phyloP scores from a whole-genome alignment of 2,797 vertebrate genomes.

The Lepilemur septentrionalis region DNA sequence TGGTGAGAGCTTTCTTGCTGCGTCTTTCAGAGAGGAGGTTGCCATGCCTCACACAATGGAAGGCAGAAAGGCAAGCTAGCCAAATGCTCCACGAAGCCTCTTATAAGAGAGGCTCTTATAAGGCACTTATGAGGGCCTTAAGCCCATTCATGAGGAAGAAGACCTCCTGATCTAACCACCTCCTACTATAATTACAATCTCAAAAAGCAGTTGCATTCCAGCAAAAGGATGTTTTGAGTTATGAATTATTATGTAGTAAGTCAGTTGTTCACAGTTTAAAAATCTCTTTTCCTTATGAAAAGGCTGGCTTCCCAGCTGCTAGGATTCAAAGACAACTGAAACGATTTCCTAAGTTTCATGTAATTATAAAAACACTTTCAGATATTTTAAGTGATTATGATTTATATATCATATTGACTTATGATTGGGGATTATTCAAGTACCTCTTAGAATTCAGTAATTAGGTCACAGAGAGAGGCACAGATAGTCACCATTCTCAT shows the following conservation, averaged over 20 bases:
- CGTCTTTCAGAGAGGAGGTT: not conserved
- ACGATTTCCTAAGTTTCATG: not conserved
- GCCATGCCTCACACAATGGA: not conserved
- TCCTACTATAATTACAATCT: not conserved
- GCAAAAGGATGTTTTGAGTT: constrained; percentile 18
- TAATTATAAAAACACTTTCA: not conserved
- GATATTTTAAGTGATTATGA: not conserved
- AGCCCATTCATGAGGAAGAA: not conserved
- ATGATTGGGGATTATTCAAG: not conserved
- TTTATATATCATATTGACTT: not conserved
- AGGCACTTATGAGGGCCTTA: not conserved
- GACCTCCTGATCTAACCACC: not conserved
- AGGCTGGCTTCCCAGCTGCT: not conserved
- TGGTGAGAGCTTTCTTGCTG: not conserved
- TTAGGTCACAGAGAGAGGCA: not conserved
- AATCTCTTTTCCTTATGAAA: not conserved
- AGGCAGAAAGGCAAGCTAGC: not conserved
- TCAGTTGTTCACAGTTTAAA: not conserved
- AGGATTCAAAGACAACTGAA: not conserved
- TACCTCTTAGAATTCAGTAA: not conserved
- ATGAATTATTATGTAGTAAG: not conserved
- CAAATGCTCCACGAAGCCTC: not conserved
- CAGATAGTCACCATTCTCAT: not conserved
- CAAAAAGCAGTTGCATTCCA: constrained; percentile 28
- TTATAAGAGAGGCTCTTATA: not conserved